A percentile compares a stretch with the other conserved stretches of the same genome.
Conservation (phyloP, 2,888 invertebrate genomes). For the Biston stratarius region DNA sequence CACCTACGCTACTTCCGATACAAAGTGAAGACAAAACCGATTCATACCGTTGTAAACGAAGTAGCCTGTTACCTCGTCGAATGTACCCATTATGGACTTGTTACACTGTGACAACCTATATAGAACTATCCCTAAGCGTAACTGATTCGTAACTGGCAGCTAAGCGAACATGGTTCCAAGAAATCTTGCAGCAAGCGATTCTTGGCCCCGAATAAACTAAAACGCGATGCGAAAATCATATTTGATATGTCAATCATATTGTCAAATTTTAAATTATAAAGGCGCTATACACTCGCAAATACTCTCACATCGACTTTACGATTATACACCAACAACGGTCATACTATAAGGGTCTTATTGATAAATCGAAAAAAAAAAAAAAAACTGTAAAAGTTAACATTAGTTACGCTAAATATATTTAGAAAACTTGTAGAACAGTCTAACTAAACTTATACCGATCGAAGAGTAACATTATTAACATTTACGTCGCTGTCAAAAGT, state of each 20-base stretch:
- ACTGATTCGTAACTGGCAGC: conserved; percentile 50
- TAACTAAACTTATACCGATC: conserved; percentile 74
- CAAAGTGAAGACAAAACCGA: conserved; percentile 58
- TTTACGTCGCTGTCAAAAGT: conserved; percentile 56
- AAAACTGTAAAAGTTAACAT: conserved; percentile 71
- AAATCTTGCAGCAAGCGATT: conserved; percentile 46
- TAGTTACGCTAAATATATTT: conserved; percentile 74
- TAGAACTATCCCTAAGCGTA: conserved; percentile 43
- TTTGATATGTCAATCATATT: conserved; percentile 53
- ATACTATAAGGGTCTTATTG: conserved; percentile 60
- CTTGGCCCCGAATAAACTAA: conserved; percentile 28
- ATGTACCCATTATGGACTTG: conserved; percentile 27
- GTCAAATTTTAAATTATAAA: conserved; percentile 42
- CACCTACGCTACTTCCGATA: conserved; percentile 60
- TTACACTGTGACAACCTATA: conserved; percentile 33
- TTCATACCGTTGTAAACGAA: conserved; percentile 54
- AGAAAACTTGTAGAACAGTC: conserved; percentile 69
- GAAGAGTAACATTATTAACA: conserved; percentile 64
- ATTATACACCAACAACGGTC: conserved; percentile 53
- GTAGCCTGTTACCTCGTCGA: conserved; percentile 60
- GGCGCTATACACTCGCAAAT: conserved; percentile 55
- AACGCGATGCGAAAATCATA: conserved; percentile 43
- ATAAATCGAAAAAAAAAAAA: conserved; percentile 55
- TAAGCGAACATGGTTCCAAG: conserved; percentile 59
- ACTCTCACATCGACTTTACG: conserved; percentile 49